Evolutionary conservation across 2,113 vertebrate species (phyloP).

Genomic region (Seriola dumerili): DNA sequence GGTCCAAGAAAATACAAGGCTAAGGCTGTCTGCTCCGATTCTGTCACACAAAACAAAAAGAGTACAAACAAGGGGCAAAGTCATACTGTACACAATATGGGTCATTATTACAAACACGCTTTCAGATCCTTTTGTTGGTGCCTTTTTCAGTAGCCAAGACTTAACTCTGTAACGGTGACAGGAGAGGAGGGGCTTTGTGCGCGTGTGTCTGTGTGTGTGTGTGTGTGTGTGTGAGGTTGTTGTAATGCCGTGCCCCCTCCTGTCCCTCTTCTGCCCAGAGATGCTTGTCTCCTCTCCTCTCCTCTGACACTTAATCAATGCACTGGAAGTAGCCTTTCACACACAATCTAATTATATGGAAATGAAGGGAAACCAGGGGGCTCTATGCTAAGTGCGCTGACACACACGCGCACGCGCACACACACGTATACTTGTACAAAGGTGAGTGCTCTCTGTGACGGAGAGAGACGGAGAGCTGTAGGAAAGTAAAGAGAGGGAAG

Average conservation of each 20-base stretch:
- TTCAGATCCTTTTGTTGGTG: conserved; percentile 28
- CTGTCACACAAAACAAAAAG: conserved; percentile 73
- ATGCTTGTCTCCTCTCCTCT: conserved; percentile 86
- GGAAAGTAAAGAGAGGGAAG: conserved; percentile 32
- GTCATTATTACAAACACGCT: conserved; percentile 54
- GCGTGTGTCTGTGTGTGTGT: conserved; percentile 53
- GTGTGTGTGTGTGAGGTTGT: conserved; percentile 77
- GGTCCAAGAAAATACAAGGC: conserved; percentile 67
- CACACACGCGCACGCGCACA: conserved; percentile 10
- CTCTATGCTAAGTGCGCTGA: conserved; percentile 85
- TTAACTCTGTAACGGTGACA: conserved; percentile 10
- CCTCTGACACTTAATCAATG: conserved; percentile 93
- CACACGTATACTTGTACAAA: conserved; percentile 6
- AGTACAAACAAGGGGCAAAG: conserved; percentile 37
- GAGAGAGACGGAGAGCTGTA: conserved; percentile 13
- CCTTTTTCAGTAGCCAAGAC: conserved; percentile 14
- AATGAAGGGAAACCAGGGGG: conserved; percentile 90
- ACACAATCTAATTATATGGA: conserved; percentile 97
- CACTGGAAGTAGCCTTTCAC: conserved; percentile 93
- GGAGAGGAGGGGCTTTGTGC: neutral
- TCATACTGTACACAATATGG: conserved; percentile 50
- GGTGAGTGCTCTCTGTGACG: conserved; percentile 5
- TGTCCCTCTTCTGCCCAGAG: conserved; percentile 53
- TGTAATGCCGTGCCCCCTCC: conserved; percentile 44
- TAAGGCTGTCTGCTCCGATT: conserved; percentile 80